phyloP scores from a whole-genome alignment of 1,140 invertebrate genomes.

The Bombus affinis region DNA sequence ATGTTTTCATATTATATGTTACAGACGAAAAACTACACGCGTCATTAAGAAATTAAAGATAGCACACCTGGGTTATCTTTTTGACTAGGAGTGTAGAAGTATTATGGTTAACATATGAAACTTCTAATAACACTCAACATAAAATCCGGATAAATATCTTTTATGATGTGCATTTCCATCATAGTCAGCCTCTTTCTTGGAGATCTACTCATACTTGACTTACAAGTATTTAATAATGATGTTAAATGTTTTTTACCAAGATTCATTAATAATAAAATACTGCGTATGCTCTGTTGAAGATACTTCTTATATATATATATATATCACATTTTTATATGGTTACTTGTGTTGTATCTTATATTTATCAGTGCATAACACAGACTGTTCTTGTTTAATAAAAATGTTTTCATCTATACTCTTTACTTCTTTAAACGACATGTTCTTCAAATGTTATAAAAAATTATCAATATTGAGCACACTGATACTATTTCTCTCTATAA shows the following conservation, averaged over 20 bases:
- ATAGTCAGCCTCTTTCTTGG: slow-evolving; percentile 55
- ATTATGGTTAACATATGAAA: neutral
- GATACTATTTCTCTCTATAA: neutral
- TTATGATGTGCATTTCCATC: slow-evolving; percentile 35
- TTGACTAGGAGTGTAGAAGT: too few species aligned
- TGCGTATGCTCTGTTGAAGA: slow-evolving; percentile 39
- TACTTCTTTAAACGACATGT: neutral
- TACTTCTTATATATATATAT: neutral
- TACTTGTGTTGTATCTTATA: slow-evolving; percentile 22
- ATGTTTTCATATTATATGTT: too few species aligned
- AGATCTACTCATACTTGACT: slow-evolving; percentile 36
- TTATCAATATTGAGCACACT: slow-evolving; percentile 20
- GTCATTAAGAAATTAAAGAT: too few species aligned
- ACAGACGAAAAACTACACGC: too few species aligned
- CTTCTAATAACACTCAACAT: neutral
- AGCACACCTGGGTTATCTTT: too few species aligned
- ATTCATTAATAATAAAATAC: slow-evolving; percentile 52
- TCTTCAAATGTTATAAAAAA: slow-evolving; percentile 6
- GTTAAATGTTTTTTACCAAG: slow-evolving; percentile 15
- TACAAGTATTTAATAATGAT: slow-evolving; percentile 31
- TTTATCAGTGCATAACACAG: slow-evolving; percentile 27
- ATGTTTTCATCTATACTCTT: neutral
- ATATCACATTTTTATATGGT: neutral
- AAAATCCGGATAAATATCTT: slow-evolving; percentile 21
- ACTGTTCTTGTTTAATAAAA: neutral